phyloP scores from a whole-genome alignment of 2,797 vertebrate species.

The Scarus forsteni region DNA sequence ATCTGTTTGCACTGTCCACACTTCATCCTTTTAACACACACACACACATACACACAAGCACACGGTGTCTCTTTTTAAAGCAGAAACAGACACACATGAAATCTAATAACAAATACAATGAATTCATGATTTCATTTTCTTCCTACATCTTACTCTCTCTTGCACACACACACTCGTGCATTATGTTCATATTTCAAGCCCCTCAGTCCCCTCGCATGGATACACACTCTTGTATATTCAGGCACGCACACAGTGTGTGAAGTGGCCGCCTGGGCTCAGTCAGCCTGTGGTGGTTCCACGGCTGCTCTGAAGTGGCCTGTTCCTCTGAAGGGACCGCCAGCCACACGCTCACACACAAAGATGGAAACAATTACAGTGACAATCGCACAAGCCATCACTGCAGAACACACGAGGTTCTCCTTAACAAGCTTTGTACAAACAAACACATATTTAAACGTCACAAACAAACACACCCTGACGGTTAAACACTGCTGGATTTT shows the following conservation, averaged over 20 bases:
- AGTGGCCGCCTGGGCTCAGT: slow-evolving; percentile 63
- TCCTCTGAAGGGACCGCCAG: slow-evolving; percentile 70
- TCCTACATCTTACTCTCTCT: not conserved
- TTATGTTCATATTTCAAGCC: slow-evolving; percentile 1
- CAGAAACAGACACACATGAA: slow-evolving; percentile 6
- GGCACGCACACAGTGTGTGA: slow-evolving; percentile 61
- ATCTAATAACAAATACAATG: slow-evolving; percentile 19
- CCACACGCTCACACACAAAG: slow-evolving; percentile 57
- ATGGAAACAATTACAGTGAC: slow-evolving; percentile 82
- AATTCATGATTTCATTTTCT: slow-evolving; percentile 9
- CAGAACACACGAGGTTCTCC: slow-evolving; percentile 67
- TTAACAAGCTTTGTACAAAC: slow-evolving; percentile 55
- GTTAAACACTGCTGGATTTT: slow-evolving; percentile 44
- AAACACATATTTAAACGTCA: slow-evolving; percentile 67
- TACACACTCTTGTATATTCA: slow-evolving; percentile 23
- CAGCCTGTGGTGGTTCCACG: slow-evolving; percentile 69
- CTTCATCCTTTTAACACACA: slow-evolving; percentile 17
- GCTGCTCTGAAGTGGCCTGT: slow-evolving; percentile 79
- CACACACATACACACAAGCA: slow-evolving; percentile 5
- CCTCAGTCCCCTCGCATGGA: slow-evolving; percentile 12
- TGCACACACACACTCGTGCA: not conserved
- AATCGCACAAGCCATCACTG: slow-evolving; percentile 69
- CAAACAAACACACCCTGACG: slow-evolving; percentile 70
- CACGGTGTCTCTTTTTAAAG: not conserved
- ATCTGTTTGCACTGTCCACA: slow-evolving; percentile 39